Evolutionary conservation across 2,888 invertebrate genomes (phyloP).

Genomic region (Drosophila nigricruria): DNA sequence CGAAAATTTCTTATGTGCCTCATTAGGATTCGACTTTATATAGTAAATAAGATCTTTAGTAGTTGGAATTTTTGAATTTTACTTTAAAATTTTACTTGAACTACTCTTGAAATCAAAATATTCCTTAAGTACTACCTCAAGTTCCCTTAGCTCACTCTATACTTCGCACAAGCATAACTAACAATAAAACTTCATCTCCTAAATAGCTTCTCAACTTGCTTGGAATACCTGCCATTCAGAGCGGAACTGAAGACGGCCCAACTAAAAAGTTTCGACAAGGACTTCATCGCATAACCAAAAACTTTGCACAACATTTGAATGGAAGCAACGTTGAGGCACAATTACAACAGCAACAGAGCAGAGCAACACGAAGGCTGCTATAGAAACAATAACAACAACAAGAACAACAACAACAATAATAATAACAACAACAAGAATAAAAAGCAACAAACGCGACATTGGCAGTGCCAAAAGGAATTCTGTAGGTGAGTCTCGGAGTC

Average conservation of each 20-base stretch:
- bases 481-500: slow-evolving; percentile 37
- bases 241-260: neutral
- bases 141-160: neutral
- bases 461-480: slow-evolving; percentile 43
- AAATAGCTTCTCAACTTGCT: neutral
- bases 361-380: slow-evolving; percentile 30
- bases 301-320: slow-evolving; percentile 74
- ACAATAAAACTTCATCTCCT: neutral
- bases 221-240: neutral
- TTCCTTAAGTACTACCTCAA: too few species aligned
- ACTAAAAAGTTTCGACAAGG: neutral
- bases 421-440: too few species aligned
- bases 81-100: neutral
- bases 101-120: neutral
- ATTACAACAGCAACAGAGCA: slow-evolving; percentile 40
- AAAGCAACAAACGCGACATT: slow-evolving; percentile 36
- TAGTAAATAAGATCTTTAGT: neutral
- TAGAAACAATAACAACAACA: slow-evolving; percentile 18
- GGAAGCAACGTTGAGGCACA: slow-evolving; percentile 76
- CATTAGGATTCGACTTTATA: too few species aligned
- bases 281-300: slow-evolving; percentile 20
- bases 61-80: neutral
- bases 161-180: neutral
- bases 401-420: slow-evolving; percentile 21
- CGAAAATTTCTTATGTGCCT: too few species aligned